Evolutionary conservation across 2,113 vertebrate genomes (phyloP).

Genomic region (Hiodon alosoides): DNA sequence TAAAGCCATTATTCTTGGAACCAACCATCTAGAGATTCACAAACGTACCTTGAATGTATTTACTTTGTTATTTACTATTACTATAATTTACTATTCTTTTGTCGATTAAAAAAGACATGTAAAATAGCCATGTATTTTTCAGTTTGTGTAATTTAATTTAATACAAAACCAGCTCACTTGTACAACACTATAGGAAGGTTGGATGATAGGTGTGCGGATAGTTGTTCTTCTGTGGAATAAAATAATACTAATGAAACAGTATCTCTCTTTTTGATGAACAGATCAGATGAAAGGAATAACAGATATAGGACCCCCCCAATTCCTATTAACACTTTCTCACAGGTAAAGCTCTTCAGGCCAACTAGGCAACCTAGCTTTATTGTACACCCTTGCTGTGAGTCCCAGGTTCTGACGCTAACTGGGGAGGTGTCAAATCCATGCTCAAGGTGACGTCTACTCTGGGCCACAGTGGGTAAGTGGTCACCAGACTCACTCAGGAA

Average conservation of each 20-base stretch:
- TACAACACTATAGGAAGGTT: not conserved
- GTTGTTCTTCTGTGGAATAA: not conserved
- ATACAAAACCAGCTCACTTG: no score
- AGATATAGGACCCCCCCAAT: not conserved
- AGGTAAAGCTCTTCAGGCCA: no score
- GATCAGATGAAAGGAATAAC: not conserved
- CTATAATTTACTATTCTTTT: no score
- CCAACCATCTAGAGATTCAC: not conserved
- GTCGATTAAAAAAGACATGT: no score
- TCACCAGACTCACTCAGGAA: not conserved
- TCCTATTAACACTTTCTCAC: no score
- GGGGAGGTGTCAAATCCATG: no score
- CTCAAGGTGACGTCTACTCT: no score
- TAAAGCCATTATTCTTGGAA: slow-evolving; percentile 3
- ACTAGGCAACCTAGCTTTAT: no score
- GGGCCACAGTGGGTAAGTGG: not conserved
- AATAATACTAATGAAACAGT: not conserved
- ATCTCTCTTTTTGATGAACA: not conserved
- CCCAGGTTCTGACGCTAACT: not conserved
- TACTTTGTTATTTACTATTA: no score
- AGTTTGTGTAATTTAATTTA: no score
- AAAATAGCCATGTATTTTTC: no score
- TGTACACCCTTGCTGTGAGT: not conserved
- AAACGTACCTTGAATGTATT: no score
- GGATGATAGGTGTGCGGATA: not conserved